A percentile compares a stretch with the other conserved stretches of the same genome.
These are phyloP conservation scores for Marisa cornuarietis DNA, from an alignment of 1,140 invertebrate species.

Conservation along the genomic window DNA sequence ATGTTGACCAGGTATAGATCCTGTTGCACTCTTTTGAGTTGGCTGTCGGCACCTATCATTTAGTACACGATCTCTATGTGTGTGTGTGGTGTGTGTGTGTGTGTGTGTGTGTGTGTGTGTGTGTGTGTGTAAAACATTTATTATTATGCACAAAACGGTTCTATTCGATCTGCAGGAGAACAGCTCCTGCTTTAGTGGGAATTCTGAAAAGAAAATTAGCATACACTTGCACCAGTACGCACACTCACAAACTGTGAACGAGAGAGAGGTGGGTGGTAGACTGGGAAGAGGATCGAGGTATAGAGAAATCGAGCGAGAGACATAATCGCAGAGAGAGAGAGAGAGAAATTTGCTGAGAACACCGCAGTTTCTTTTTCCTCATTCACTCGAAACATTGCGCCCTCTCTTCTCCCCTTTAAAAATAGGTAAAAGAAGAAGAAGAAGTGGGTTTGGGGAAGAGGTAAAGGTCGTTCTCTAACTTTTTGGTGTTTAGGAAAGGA, in stretches of 20 bases:
- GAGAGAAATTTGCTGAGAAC: background rate
- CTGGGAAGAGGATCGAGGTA: background rate
- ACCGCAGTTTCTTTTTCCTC: background rate
- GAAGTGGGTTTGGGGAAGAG: too few species aligned
- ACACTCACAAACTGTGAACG: background rate
- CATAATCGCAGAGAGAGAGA: background rate
- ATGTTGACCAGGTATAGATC: too few species aligned
- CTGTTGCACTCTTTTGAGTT: too few species aligned
- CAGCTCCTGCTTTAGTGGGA: too few species aligned
- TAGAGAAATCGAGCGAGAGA: background rate
- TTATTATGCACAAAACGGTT: too few species aligned
- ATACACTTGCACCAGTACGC: background rate
- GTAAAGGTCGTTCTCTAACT: background rate
- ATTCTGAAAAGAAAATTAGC: too few species aligned
- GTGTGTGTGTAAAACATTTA: background rate
- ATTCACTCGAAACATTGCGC: too few species aligned
- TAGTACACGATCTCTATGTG: too few species aligned
- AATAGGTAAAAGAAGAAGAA: background rate
- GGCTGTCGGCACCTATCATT: too few species aligned
- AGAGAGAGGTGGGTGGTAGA: background rate
- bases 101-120: conserved; percentile 2
- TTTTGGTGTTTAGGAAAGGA: background rate
- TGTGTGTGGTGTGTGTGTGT: conserved; percentile 6
- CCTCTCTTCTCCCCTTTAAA: too few species aligned
- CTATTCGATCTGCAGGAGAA: too few species aligned